Conservation (phyloP, 2,797 vertebrate species). For the Clarias platycephalus region DNA sequence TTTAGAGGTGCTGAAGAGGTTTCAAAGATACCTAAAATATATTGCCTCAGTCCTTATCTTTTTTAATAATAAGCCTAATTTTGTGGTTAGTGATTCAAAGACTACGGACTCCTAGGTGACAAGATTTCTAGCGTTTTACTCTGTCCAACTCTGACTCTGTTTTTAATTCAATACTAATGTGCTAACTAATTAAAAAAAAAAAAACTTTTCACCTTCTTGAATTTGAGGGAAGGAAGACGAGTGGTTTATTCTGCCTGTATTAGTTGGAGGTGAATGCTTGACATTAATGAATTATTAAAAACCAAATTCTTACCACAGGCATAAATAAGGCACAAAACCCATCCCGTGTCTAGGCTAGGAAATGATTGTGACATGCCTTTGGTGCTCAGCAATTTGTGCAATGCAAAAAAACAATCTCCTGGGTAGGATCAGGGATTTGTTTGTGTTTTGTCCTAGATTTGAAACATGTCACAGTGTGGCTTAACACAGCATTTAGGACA, state of each 20-base stretch:
- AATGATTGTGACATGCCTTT: background rate
- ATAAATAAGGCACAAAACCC: too few relatives aligned
- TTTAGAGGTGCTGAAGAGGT: background rate
- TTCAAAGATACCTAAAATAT: constrained; percentile 3
- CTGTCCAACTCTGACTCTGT: too few relatives aligned
- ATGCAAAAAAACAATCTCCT: background rate
- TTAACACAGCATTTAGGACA: background rate
- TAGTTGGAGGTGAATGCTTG: too few relatives aligned
- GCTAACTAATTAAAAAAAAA: too few relatives aligned
- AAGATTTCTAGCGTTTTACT: background rate
- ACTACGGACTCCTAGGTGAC: background rate
- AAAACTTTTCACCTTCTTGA: background rate
- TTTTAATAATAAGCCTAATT: background rate
- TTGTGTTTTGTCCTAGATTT: background rate
- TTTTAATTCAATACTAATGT: too few relatives aligned
- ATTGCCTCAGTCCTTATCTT: background rate
- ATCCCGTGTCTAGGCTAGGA: too few relatives aligned
- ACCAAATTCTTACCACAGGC: too few relatives aligned
- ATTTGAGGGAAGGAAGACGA: background rate
- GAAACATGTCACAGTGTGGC: background rate
- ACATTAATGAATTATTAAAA: constrained; percentile 3
- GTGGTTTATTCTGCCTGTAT: background rate
- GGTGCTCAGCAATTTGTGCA: background rate
- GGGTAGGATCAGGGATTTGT: background rate
- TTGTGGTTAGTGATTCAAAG: background rate